phyloP scores from a whole-genome alignment of 2,113 vertebrate species.

The Sturnira hondurensis region DNA sequence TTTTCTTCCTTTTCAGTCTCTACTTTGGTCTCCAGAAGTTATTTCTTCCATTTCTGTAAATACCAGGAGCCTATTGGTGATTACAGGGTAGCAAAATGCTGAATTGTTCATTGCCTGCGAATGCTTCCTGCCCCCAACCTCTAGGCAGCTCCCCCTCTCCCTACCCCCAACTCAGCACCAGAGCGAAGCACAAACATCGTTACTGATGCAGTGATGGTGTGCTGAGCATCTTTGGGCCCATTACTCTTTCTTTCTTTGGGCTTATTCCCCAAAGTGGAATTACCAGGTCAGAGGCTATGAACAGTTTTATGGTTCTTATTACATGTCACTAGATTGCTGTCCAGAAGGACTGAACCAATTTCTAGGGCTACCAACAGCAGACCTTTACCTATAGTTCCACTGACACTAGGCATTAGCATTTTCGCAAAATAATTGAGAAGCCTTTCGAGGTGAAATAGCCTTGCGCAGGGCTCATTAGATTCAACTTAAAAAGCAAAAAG shows the following conservation, averaged over 20 bases:
- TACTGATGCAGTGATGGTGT: constrained; percentile 15
- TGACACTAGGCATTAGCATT: neutral
- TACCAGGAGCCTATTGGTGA: neutral
- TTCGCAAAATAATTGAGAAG: constrained; percentile 25
- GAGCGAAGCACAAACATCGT: neutral
- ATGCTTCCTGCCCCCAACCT: neutral
- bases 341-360: constrained; percentile 63
- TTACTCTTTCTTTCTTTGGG: constrained; percentile 56
- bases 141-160: neutral
- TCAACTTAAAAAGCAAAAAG: neutral
- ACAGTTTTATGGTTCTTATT: constrained; percentile 57
- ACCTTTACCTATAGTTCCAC: neutral
- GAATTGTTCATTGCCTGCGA: neutral
- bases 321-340: constrained; percentile 61
- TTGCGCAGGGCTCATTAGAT: neutral
- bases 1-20: neutral
- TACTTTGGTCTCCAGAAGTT: neutral
- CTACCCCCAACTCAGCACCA: neutral
- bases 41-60: constrained; percentile 37
- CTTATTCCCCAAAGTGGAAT: constrained; percentile 64
- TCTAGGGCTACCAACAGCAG: neutral
- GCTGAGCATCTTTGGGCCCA: constrained; percentile 45
- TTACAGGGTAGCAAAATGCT: neutral
- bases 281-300: constrained; percentile 64
- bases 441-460: constrained; percentile 13